A percentile compares a stretch with the other conserved stretches of the same genome.
These are phyloP conservation scores for Caenorhabditis imperialis DNA, from an alignment of 2,888 invertebrate species.

Conservation along the genomic window DNA sequence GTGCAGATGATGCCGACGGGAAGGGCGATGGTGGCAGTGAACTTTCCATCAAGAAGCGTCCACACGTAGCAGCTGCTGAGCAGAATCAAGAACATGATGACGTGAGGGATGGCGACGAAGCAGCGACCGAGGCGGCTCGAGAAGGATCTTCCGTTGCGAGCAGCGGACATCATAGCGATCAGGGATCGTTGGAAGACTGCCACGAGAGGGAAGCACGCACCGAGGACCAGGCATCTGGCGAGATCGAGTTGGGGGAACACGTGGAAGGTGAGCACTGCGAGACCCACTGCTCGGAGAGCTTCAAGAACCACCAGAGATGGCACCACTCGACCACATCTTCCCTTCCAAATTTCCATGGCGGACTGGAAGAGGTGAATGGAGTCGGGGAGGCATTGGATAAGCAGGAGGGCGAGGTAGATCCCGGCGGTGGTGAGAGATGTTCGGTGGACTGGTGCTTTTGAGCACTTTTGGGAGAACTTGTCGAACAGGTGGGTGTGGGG, in stretches of 20 bases:
- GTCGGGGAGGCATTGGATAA: conserved; percentile 74
- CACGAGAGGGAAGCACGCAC: conserved; percentile 56
- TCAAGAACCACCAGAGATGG: conserved; percentile 65
- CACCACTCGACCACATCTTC: conserved; percentile 45
- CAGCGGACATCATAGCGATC: conserved; percentile 44
- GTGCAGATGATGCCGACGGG: conserved; percentile 66
- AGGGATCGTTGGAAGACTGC: conserved; percentile 54
- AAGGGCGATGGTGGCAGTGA: conserved; percentile 57
- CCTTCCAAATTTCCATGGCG: conserved; percentile 55
- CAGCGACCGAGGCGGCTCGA: conserved; percentile 40
- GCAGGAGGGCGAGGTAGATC: conserved; percentile 59
- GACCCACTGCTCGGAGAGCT: conserved; percentile 64
- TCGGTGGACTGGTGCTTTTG: conserved; percentile 49
- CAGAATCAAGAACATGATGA: conserved; percentile 52
- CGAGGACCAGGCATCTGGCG: conserved; percentile 50
- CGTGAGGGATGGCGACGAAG: conserved; percentile 52
- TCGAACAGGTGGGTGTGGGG: conserved; percentile 35
- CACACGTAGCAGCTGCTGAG: conserved; percentile 57
- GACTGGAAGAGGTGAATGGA: conserved; percentile 60
- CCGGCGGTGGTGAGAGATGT: conserved; percentile 60
- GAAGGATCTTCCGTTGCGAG: conserved; percentile 47
- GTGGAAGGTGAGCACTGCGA: conserved; percentile 62
- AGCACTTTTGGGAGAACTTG: conserved; percentile 43
- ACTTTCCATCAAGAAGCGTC: conserved; percentile 58
- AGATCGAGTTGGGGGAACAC: conserved; percentile 65